Evolutionary conservation across 2,888 invertebrate species (phyloP).

Genomic region (Platyscelio sp.): DNA sequence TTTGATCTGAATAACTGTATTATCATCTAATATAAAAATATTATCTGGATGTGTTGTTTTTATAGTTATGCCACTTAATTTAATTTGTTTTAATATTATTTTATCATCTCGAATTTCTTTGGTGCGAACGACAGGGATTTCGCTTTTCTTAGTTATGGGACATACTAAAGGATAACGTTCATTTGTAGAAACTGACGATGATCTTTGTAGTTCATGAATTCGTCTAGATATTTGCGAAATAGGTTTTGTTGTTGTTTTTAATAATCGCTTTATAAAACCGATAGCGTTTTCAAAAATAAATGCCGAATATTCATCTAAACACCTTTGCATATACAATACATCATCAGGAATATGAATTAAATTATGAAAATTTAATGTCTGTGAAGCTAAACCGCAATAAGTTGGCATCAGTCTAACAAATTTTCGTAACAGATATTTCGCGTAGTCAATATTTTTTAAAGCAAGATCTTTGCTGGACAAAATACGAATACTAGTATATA

Average conservation of each 20-base stretch:
- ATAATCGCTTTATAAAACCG: slow-evolving; percentile 13
- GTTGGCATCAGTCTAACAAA: too few relatives aligned
- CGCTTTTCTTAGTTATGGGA: not conserved
- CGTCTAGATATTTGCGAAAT: slow-evolving; percentile 21
- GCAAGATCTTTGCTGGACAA: too few relatives aligned
- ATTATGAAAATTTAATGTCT: not conserved
- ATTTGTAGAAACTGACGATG: not conserved
- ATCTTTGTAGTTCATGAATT: slow-evolving; percentile 20
- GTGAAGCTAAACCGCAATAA: too few relatives aligned
- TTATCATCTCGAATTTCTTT: not conserved
- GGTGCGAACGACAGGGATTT: not conserved
- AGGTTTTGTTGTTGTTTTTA: slow-evolving; percentile 24
- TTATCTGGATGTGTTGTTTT: slow-evolving; percentile 5
- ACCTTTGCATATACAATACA: not conserved
- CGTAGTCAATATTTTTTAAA: too few relatives aligned
- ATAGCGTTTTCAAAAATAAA: slow-evolving; percentile 37
- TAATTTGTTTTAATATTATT: slow-evolving; percentile 12
- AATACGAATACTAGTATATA: too few relatives aligned
- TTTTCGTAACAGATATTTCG: too few relatives aligned
- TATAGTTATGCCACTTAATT: slow-evolving; percentile 8
- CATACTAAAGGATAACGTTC: slow-evolving; percentile 4
- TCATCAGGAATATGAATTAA: slow-evolving; percentile 25
- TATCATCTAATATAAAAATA: slow-evolving; percentile 1
- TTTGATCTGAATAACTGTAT: not conserved
- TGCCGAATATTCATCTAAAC: slow-evolving; percentile 29